Percentiles rank a stretch among this genome's conserved stretches.
Evolutionary conservation across 2,797 vertebrate species (phyloP).

Genomic region (Sitta carolinensis): DNA sequence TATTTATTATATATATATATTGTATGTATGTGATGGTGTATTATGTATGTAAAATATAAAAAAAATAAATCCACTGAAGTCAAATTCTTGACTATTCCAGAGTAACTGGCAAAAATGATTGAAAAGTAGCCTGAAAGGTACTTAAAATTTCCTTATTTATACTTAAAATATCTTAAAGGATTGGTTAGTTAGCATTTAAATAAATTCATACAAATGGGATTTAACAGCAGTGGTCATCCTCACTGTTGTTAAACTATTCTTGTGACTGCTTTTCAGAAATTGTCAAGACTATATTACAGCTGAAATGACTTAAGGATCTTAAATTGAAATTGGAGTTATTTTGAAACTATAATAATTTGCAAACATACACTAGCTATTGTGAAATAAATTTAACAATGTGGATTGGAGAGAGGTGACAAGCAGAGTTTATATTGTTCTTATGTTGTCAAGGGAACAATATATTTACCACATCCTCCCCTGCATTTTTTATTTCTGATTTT

Average conservation of each 20-base stretch:
- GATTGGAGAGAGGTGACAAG: background rate
- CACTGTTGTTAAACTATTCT: background rate
- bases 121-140: background rate
- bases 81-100: background rate
- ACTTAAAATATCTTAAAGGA: background rate
- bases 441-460: background rate
- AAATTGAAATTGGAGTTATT: background rate
- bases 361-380: background rate
- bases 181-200: background rate
- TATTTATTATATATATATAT: too few relatives aligned
- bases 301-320: background rate
- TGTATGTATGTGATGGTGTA: background rate
- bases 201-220: background rate
- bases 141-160: too few relatives aligned
- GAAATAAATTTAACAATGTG: background rate
- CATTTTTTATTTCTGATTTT: background rate
- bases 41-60: background rate
- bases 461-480: background rate
- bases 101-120: background rate
- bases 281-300: background rate
- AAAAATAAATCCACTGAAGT: background rate
- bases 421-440: background rate
- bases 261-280: background rate
- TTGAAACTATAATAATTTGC: background rate
- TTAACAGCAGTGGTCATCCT: background rate